Base-by-base conservation (phyloP, 2,888 invertebrate species). In the Laothoe populi region DNA sequence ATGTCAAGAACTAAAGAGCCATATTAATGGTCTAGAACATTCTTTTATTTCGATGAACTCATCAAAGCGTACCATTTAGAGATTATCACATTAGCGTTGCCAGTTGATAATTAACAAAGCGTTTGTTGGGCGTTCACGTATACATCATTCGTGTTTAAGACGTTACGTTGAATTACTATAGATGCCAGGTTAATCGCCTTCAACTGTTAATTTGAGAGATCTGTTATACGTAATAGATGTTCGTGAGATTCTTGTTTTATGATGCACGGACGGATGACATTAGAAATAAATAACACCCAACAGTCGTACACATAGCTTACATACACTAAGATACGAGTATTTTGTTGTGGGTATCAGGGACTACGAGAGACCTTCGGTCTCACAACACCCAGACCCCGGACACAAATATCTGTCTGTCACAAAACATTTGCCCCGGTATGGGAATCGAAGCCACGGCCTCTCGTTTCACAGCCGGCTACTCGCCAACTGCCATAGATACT, bases 71-170 rank as follows among this genome's bases (percentile, higher is more conserved):
- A 84, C 81, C 83, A 79, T 83, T 89, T 80, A 80, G 77, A 85
- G 80, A 85, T 87, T 86, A 88, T 85, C 85, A 87, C 86, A 88
- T 90, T 89, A 89, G 84, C 74, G 71, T 70, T 76, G 79, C 72
- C 70, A 78, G 81, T 77, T 81, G 87, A 89, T 91, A 91, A 91
- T 91, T 90, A n/a, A 90, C 84, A 78, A 70, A 79, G 74, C 82
- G 77, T 81, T 77, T 70, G 49, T 86, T 85, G 90, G 92, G 91
- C 92, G 91, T 90, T 84, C 84, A 77, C 86, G 77, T 81, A 89
- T 88, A 82, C 84, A 90, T 90, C 90, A 89, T 88, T 87, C 86
- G 84, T 87, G 88, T 88, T 82, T 89, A 88, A 91, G 90, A 92
- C 84, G 89, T 90, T 87, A 88, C 82, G 78, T 72, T 69, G 77